Conservation (phyloP, 2,113 vertebrate species). For the Dinomys branickii region DNA sequence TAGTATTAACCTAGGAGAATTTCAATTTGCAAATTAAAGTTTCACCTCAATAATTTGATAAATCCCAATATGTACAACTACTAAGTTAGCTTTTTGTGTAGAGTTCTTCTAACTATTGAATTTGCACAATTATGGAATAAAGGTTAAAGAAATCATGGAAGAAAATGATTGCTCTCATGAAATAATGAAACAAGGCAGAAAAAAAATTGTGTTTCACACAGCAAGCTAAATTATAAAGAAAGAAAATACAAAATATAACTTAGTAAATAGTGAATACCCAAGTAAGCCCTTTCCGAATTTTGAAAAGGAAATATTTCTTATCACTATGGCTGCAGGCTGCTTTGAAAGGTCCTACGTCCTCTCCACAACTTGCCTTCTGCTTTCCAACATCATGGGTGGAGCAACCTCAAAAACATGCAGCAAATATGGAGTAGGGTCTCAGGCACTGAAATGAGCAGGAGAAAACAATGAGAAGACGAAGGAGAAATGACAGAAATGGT, state of each 20-base stretch:
- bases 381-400: not conserved
- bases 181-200: not conserved
- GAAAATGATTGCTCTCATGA: not conserved
- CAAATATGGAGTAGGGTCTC: not conserved
- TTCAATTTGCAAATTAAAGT: not conserved
- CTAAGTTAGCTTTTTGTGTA: not conserved
- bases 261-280: not conserved
- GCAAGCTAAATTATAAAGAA: not conserved
- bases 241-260: not conserved
- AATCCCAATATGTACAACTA: not conserved
- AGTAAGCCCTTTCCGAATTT: not conserved
- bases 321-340: not conserved
- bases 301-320: not conserved
- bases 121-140: not conserved
- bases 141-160: not conserved
- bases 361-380: not conserved
- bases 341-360: not conserved
- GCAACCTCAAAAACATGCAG: not conserved
- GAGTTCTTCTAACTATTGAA: not conserved
- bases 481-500: not conserved
- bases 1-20: not conserved
- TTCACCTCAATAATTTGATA: not conserved
- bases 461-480: not conserved
- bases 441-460: not conserved
- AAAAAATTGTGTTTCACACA: not conserved